Evolutionary conservation across 2,797 vertebrate species (phyloP).

Genomic region (Lerista edwardsae): DNA sequence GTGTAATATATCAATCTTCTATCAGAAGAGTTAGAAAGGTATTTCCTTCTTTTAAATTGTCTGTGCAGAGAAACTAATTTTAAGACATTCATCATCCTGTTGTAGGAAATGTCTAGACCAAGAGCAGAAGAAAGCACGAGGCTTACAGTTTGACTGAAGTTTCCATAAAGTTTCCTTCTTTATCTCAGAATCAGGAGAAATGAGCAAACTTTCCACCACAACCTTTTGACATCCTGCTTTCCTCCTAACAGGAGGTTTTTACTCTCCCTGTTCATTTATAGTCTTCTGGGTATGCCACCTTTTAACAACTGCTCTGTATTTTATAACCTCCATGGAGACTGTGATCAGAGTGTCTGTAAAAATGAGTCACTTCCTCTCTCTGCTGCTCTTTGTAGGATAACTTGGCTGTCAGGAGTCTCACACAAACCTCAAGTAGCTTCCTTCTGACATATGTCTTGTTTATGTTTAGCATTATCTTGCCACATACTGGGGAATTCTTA

Average conservation of each 20-base stretch:
- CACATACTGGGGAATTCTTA: background rate
- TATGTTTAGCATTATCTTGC: background rate
- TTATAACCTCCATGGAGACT: conserved; percentile 43
- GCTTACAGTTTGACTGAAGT: conserved; percentile 37
- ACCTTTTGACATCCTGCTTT: conserved; percentile 50
- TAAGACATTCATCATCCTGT: background rate
- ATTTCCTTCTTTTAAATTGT: background rate
- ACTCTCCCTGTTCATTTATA: conserved; percentile 53
- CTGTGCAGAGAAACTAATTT: conserved; percentile 12
- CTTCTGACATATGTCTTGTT: background rate
- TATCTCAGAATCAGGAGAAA: conserved; percentile 37
- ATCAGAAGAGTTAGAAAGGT: conserved; percentile 45
- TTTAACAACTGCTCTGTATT: conserved; percentile 42
- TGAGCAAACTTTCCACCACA: conserved; percentile 39
- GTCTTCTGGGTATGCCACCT: conserved; percentile 45
- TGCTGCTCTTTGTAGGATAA: conserved; percentile 34
- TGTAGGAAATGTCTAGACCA: conserved; percentile 31
- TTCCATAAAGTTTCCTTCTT: conserved; percentile 27
- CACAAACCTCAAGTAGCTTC: conserved; percentile 3
- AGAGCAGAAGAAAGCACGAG: conserved; percentile 21
- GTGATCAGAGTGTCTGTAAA: conserved; percentile 45
- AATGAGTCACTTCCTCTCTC: conserved; percentile 32
- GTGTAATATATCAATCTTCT: conserved; percentile 40
- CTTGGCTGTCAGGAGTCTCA: conserved; percentile 31
- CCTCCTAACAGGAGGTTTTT: conserved; percentile 44